These are phyloP conservation scores for Phengaris alcon DNA, from an alignment of 2,888 invertebrate species.

Conservation along the genomic window DNA sequence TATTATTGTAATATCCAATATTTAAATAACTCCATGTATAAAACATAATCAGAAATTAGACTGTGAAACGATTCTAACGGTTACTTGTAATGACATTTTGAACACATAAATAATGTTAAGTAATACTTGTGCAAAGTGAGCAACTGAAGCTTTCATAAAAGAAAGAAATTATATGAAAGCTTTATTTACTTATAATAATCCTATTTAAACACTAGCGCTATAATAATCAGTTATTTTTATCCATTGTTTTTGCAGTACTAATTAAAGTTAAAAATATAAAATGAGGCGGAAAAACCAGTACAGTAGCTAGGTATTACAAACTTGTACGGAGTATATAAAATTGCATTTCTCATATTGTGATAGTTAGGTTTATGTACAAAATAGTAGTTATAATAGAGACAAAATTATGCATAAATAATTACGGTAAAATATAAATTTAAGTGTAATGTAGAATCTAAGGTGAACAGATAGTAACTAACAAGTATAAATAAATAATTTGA, in stretches of 20 bases:
- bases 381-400: neutral
- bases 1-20: too few species aligned
- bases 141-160: too few species aligned
- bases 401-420: neutral
- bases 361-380: constrained; percentile 15
- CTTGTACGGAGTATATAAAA: constrained; percentile 28
- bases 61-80: too few species aligned
- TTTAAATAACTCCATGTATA: too few species aligned
- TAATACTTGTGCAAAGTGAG: too few species aligned
- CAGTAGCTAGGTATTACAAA: constrained; percentile 11
- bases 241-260: neutral
- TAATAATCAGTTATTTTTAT: too few species aligned
- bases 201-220: too few species aligned
- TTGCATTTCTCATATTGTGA: constrained; percentile 29
- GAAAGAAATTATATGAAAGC: too few species aligned
- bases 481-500: neutral
- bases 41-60: too few species aligned
- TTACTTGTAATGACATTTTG: too few species aligned
- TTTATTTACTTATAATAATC: too few species aligned
- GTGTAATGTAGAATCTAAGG: neutral
- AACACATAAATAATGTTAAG: too few species aligned
- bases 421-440: neutral
- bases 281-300: neutral
- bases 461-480: neutral
- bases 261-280: neutral